Conservation (phyloP, 2,113 vertebrate species). For the Microtus montanus region DNA sequence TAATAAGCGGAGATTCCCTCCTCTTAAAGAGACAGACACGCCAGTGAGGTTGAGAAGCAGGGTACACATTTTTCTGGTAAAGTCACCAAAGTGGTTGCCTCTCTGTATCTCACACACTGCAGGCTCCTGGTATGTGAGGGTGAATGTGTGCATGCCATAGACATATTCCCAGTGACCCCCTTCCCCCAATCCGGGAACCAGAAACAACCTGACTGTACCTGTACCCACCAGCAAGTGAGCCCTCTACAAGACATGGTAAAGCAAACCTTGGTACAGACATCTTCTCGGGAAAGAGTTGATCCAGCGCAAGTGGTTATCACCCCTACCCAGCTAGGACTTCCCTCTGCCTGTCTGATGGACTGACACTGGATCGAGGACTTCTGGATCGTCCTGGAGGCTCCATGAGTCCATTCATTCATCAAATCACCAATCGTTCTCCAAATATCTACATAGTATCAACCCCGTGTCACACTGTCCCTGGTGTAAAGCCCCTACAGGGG, state of each 20-base stretch:
- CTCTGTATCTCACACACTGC: neutral
- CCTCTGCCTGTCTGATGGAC: neutral
- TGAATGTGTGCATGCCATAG: neutral
- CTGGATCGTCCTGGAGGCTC: neutral
- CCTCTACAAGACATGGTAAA: neutral
- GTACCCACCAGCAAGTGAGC: neutral
- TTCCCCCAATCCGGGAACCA: neutral
- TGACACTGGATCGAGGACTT: neutral
- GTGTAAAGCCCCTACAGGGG: accelerated
- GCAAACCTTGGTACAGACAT: neutral
- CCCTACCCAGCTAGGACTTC: neutral
- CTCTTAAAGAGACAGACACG: slow-evolving; percentile 74
- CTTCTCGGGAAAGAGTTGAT: neutral
- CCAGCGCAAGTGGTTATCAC: too few species aligned
- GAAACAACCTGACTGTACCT: neutral
- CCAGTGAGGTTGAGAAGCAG: neutral
- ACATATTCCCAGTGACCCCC: neutral
- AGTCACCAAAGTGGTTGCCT: neutral
- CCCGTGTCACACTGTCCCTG: neutral
- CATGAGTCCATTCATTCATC: neutral
- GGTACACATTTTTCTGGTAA: neutral
- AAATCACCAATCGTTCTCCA: neutral
- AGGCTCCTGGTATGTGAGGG: neutral
- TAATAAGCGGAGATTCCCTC: slow-evolving; percentile 69
- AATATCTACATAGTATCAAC: neutral